phyloP scores from a whole-genome alignment of 2,797 vertebrate genomes.

The Phoxinus dragarum region DNA sequence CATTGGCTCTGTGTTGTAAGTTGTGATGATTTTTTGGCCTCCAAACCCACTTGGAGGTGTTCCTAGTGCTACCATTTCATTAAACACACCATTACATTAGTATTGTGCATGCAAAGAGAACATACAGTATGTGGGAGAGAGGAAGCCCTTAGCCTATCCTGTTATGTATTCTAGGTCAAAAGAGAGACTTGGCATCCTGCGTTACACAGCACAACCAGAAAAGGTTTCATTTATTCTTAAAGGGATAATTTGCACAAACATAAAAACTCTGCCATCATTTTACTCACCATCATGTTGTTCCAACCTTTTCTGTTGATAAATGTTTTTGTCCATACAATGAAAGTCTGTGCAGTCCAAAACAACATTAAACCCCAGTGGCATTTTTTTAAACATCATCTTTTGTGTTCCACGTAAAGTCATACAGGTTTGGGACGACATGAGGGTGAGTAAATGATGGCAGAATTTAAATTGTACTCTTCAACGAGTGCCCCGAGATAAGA shows the following conservation, averaged over 20 bases:
- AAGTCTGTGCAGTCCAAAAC: neutral
- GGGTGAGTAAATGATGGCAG: neutral
- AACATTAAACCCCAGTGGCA: neutral
- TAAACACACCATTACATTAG: neutral
- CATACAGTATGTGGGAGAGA: neutral
- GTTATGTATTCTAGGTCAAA: conserved; percentile 6
- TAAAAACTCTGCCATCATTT: neutral
- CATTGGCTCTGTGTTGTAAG: neutral
- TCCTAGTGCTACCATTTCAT: neutral
- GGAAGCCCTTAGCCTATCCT: neutral
- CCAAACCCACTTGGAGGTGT: neutral
- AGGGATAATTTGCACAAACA: neutral
- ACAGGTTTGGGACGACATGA: neutral
- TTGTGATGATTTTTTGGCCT: neutral
- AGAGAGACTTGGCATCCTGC: neutral
- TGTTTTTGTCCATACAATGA: neutral
- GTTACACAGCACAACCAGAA: neutral
- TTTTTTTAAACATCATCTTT: too few relatives aligned
- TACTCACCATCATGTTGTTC: neutral
- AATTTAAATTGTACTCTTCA: conserved; percentile 10
- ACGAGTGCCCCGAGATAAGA: neutral
- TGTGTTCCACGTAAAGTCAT: too few relatives aligned
- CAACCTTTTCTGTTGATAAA: too few relatives aligned
- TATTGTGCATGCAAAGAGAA: conserved; percentile 5
- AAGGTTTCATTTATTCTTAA: conserved; percentile 1